Percentiles rank a stretch among this genome's conserved stretches.
These are phyloP conservation scores for Ranitomeya variabilis DNA, from an alignment of 2,113 vertebrate genomes.

Conservation along the genomic window DNA sequence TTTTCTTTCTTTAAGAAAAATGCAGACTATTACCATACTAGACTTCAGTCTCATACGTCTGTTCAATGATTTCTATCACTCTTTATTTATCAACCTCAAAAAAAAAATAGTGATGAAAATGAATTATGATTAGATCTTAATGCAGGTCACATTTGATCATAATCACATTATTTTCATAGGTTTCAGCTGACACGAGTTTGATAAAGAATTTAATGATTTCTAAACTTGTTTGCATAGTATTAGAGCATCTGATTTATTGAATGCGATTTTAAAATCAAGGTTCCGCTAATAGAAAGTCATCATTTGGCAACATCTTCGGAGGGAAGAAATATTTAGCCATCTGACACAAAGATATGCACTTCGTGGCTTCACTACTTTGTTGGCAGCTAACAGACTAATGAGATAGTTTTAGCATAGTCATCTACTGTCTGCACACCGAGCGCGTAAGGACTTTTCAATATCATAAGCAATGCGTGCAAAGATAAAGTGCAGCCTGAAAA, in stretches of 20 bases:
- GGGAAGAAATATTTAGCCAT: conserved; percentile 61
- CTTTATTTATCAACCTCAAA: conserved; percentile 27
- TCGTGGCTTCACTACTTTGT: conserved; percentile 68
- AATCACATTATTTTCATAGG: conserved; percentile 38
- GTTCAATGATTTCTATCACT: background rate
- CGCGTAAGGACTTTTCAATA: conserved; percentile 72
- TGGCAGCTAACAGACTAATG: conserved; percentile 72
- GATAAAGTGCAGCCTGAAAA: conserved; percentile 79
- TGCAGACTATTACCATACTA: background rate
- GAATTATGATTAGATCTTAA: conserved; percentile 45
- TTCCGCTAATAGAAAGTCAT: conserved; percentile 49
- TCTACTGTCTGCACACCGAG: conserved; percentile 72
- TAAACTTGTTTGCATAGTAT: conserved; percentile 34
- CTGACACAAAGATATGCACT: conserved; percentile 63
- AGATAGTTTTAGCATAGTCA: conserved; percentile 69
- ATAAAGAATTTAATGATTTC: conserved; percentile 40
- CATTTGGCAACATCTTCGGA: conserved; percentile 60
- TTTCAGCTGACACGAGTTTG: conserved; percentile 41
- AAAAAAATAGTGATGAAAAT: conserved; percentile 19
- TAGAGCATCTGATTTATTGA: conserved; percentile 30
- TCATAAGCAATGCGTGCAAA: conserved; percentile 71
- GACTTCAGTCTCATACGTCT: background rate
- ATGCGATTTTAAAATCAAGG: conserved; percentile 56
- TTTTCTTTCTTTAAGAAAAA: background rate
- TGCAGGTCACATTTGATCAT: conserved; percentile 40